These are phyloP conservation scores for Athene noctua DNA, from an alignment of 2,113 vertebrate genomes.

Conservation along the genomic window DNA sequence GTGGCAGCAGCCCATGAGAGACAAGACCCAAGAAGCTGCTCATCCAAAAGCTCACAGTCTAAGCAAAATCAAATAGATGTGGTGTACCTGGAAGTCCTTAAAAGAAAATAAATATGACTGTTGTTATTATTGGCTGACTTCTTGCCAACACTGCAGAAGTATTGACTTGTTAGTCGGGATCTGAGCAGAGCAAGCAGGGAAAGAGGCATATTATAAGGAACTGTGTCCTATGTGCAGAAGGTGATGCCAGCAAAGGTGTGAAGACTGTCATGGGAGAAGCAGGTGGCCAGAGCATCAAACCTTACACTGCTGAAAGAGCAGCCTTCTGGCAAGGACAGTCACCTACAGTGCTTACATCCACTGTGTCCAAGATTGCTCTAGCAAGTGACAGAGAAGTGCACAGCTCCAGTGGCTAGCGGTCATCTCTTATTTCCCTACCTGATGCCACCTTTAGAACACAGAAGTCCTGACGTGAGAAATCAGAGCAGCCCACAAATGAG, in stretches of 20 bases:
- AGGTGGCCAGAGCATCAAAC: background rate
- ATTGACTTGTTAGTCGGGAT: background rate
- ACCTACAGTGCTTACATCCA: background rate
- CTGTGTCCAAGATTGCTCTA: background rate
- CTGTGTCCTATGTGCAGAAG: background rate
- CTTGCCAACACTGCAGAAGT: background rate
- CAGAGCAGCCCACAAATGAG: slow-evolving; percentile 25
- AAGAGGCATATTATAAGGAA: background rate
- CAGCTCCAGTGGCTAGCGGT: background rate
- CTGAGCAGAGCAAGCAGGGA: background rate
- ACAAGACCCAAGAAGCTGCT: background rate
- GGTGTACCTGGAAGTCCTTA: background rate
- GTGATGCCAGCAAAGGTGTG: background rate
- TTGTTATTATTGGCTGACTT: background rate
- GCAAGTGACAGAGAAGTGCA: background rate
- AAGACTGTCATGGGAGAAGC: background rate
- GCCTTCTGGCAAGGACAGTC: background rate
- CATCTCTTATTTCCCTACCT: background rate
- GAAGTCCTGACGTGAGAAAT: background rate
- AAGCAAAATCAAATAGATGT: background rate
- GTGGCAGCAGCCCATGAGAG: background rate
- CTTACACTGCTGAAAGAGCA: background rate
- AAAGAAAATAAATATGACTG: background rate
- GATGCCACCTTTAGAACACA: slow-evolving; percentile 5
- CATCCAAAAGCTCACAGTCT: background rate